Base-by-base conservation (phyloP, 2,888 invertebrate species). In the Slavum lentiscoides region DNA sequence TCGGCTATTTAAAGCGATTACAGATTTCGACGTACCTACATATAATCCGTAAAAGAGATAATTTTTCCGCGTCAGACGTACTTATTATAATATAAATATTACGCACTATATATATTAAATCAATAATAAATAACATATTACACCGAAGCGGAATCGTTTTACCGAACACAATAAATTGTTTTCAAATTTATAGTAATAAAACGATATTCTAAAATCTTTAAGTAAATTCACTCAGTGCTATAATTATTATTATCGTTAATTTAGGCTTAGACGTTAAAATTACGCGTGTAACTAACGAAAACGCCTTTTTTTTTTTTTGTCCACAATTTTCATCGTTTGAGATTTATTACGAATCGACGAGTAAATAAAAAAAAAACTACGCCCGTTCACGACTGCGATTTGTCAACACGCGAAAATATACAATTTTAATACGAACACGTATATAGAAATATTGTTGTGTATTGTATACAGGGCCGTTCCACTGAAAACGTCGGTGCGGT, bases 341-440 rank as follows among this genome's bases (percentile, higher is more conserved):
- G 23, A 77, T 77, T 77, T 77, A 77, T 70, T 64, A 70, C 37
- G n/a, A 55, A 53, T 61, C 49, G 43, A 30, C 30, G 4, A 30
- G 4, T 59, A 67, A 30, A 30, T 30, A 30, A 30, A 2, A 59
- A 30, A 59, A 67, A 0, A 68, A 61, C 21, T 30, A 13, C n/a
- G 61, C 62, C 17, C 19, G 62, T 74, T 59, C 7, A 21, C n/a
- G 4, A 58, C 49, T 62, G 23, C 43, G 30, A 49, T 62, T 62
- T 21, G 37, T 73, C 43, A 61, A 73, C 30, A 53, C 19, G 23
- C 8, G 43, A 15, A 61, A 15, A n/a, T 59, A 69, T 72, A 43
- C 30, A 72, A 19, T 30, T 37, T 23, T 19, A 11, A 39, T 55
- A 66, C 21, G 9, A 59, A 58, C 15, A 3, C 67, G 58, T 58